A percentile compares a stretch with the other conserved stretches of the same genome.
phyloP scores from a whole-genome alignment of 2,113 vertebrate genomes.

The Sturnus vulgaris region DNA sequence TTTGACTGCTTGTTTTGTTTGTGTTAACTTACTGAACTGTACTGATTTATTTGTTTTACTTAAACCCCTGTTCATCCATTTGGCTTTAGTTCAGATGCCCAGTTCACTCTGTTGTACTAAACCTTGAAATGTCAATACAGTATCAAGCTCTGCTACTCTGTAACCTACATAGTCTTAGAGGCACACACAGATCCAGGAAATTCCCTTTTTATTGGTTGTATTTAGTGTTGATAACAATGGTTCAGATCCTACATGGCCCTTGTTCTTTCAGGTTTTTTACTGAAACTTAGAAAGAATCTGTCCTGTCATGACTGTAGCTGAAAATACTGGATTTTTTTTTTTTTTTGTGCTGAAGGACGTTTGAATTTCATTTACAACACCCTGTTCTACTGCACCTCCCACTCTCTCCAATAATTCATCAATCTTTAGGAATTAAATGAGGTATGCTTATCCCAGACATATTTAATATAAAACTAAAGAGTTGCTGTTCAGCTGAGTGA shows the following conservation, averaged over 20 bases:
- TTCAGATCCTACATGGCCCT: rapidly evolving
- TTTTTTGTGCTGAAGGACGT: neutral
- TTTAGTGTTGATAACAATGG: neutral
- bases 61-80: neutral
- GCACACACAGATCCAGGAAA: neutral
- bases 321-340: neutral
- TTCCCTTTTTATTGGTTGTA: neutral
- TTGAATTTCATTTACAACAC: neutral
- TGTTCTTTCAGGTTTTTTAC: neutral
- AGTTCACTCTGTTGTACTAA: neutral
- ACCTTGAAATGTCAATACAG: neutral
- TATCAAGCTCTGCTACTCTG: neutral
- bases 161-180: rapidly evolving
- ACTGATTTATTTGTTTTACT: neutral
- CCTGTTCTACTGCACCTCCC: neutral
- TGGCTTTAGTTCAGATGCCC: neutral
- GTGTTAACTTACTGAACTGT: neutral
- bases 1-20: neutral
- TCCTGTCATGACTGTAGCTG: neutral
- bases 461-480: neutral
- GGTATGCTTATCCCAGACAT: neutral
- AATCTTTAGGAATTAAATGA: neutral
- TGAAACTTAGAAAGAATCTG: neutral
- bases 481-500: neutral
- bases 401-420: neutral